phyloP scores from a whole-genome alignment of 2,888 invertebrate genomes.

The Tetragnatha montana region DNA sequence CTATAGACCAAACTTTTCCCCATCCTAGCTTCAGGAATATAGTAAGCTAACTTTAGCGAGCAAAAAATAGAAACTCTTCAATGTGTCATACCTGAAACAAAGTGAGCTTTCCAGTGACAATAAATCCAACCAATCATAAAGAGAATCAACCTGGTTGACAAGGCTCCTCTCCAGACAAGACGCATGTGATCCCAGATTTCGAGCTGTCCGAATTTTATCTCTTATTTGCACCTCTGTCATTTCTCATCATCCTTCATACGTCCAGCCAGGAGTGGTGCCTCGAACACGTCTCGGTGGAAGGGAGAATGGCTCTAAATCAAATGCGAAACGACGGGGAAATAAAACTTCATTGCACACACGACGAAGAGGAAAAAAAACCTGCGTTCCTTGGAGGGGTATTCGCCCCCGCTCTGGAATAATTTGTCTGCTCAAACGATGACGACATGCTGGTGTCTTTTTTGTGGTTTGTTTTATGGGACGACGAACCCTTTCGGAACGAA shows the following conservation, averaged over 20 bases:
- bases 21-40: too few relatives aligned
- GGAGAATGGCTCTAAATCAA: conserved; percentile 62
- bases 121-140: background rate
- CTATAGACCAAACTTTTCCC: too few relatives aligned
- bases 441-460: conserved; percentile 21
- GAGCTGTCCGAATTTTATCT: conserved; percentile 18
- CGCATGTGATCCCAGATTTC: background rate
- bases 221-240: conserved; percentile 55
- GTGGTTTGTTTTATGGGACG: conserved; percentile 3
- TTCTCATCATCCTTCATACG: conserved; percentile 32
- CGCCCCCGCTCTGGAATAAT: conserved; percentile 44
- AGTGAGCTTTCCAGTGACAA: background rate
- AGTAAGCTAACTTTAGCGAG: too few relatives aligned
- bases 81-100: background rate
- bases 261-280: conserved; percentile 2
- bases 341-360: conserved; percentile 34
- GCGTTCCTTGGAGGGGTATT: conserved; percentile 5
- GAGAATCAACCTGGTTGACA: background rate
- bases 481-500: conserved; percentile 1
- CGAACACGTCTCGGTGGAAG: background rate
- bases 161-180: background rate
- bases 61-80: background rate
- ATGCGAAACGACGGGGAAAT: conserved; percentile 32
- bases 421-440: conserved; percentile 41
- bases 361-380: background rate